Evolutionary conservation across 2,888 invertebrate genomes (phyloP), one percentile per base, ranked within the genome.

Genomic region (Microctonus hyperodae): DNA sequence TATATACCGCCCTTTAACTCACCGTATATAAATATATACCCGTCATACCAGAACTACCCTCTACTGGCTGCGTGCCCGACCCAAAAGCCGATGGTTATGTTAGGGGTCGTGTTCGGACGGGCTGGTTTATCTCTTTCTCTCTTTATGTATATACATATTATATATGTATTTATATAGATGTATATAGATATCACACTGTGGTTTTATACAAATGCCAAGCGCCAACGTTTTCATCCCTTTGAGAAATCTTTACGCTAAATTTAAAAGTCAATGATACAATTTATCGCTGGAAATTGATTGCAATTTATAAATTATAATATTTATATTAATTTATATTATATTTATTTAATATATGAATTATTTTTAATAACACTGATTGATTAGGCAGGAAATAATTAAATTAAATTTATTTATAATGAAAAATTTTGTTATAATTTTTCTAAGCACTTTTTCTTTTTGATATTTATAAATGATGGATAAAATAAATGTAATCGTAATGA

Each of bases 1-100:
- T 7, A 28, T 16, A 44, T n/a, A 44, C 64, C 64, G 59, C 68
- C 68, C 71, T 66, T 62, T 66, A 33, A 64, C 65, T 61, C 68
- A 50, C 40, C 61, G 7, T 48, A 53, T 59, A 40, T 50, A 65
- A 28, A 58, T 31, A 28, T 53, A 51, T 48, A 35, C 25, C 10
- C 10, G 37, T 16, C 33, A 50, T 50, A 60, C 37, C 53, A 40
- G 37, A 58, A 58, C 37, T 44, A 44, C 16, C 44, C 16, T 44
- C 44, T n/a, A 44, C 55, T 16, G 16, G 13, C 33, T 33, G 55
- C 33, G 55, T 6, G 33, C 11, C 55, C 55, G 55, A 44, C 44
- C 44, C 31, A 20, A 51, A 51, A 51, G 51, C 31, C 31, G 55
- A 28, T 28, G 16, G 31, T 33, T 55, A 55, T 55, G 55, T 55